A percentile compares a stretch with the other conserved stretches of the same genome.
These are phyloP conservation scores for Spialia ferax DNA, from an alignment of 2,888 invertebrate genomes.

Conservation along the genomic window DNA sequence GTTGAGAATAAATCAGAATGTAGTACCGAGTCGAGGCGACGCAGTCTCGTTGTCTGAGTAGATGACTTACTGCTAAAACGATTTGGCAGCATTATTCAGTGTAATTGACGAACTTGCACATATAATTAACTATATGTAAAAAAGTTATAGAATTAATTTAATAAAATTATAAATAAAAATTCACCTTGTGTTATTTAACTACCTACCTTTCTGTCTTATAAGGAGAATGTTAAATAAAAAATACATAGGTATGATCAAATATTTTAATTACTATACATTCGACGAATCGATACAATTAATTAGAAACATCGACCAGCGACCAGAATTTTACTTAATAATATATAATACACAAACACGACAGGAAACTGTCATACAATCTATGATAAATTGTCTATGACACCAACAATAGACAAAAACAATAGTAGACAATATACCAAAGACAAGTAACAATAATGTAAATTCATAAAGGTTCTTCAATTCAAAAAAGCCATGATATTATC, in stretches of 20 bases:
- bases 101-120: slow-evolving; percentile 82
- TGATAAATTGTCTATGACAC: slow-evolving; percentile 35
- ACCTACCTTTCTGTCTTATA: neutral
- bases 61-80: slow-evolving; percentile 74
- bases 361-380: slow-evolving; percentile 32
- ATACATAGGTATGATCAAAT: slow-evolving; percentile 28
- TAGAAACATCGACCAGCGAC: slow-evolving; percentile 39
- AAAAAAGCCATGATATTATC: neutral
- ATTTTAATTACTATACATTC: slow-evolving; percentile 37
- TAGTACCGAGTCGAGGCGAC: slow-evolving; percentile 46
- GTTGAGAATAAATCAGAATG: slow-evolving; percentile 26
- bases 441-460: slow-evolving; percentile 25
- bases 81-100: slow-evolving; percentile 80
- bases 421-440: slow-evolving; percentile 30
- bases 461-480: neutral
- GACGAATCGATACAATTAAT: slow-evolving; percentile 23
- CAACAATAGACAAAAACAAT: slow-evolving; percentile 28
- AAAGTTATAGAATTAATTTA: slow-evolving; percentile 87
- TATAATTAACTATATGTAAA: slow-evolving; percentile 84
- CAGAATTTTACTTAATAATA: slow-evolving; percentile 23
- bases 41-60: slow-evolving; percentile 68
- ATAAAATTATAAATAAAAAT: slow-evolving; percentile 84
- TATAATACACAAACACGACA: slow-evolving; percentile 26
- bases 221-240: neutral
- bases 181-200: slow-evolving; percentile 61